Evolutionary conservation across 2,888 invertebrate genomes (phyloP), one percentile per base, ranked within the genome.

Genomic region (Acanthopleura granulata): DNA sequence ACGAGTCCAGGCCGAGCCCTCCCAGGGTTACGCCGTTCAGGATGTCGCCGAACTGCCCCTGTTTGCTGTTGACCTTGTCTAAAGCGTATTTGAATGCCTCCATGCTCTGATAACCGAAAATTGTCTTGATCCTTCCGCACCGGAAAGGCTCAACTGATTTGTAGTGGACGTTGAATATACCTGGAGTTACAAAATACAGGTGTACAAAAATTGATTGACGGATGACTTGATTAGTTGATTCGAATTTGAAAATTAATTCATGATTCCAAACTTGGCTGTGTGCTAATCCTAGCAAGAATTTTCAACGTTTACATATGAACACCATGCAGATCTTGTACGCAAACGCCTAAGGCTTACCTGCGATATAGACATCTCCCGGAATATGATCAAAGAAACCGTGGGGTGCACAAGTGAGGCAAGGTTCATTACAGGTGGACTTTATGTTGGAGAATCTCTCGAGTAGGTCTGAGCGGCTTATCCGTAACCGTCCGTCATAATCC

Each of bases 41-140:
- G 49, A 84, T 82, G 72, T 83, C 74, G 0, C 80, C 76, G 77
- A 89, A 89, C 66, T 80, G 81, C n/a, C 88, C 88, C 12, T 83
- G 66, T 66, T 88, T 87, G 51, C 81, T 80, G 74, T 87, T 88
- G 29, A 89, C 87, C 74, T 82, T 76, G 18, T 82, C 76, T 3
- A 89, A 78, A 62, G 89, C 89, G 76, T 83, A 89, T 74, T 88
- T 85, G 81, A 89, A 89, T 0, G 88, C 88, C 74, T 89, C 88
- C 18, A 88, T 77, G 1, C 87, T 84, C 73, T 87, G 88, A 79
- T 84, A 86, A 0, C 89, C 88, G 74, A 83, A 82, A n/a, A 85
- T 77, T 0, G 81, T 82, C 73, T 88, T 87, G 70, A 89, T 82
- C 0, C 77, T 70, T 0, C 87, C 88, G 78, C 89, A 89, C 6